Conservation (phyloP, 2,113 vertebrate genomes). For the Paraplagusia blochii region DNA sequence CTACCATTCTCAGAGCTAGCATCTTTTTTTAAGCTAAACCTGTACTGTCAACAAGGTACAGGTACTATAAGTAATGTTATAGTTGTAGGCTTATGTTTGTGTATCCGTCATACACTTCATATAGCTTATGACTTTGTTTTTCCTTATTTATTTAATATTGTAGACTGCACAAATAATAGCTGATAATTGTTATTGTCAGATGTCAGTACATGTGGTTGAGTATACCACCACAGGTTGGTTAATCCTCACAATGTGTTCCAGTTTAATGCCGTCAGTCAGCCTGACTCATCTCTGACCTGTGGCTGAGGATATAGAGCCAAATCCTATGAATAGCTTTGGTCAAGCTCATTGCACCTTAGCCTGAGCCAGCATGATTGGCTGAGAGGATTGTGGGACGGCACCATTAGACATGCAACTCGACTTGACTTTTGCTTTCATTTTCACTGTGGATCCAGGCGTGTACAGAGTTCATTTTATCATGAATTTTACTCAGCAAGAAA, state of each 20-base stretch:
- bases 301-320: constrained; percentile 30
- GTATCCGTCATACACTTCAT: neutral
- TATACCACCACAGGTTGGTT: constrained; percentile 5
- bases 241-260: constrained; percentile 24
- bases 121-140: neutral
- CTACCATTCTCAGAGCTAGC: constrained; percentile 12
- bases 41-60: neutral
- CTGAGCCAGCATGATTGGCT: constrained; percentile 43
- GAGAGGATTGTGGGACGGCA: constrained; percentile 6
- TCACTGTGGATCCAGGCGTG: neutral
- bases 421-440: constrained; percentile 58
- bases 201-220: too few relatives aligned
- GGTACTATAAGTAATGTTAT: neutral
- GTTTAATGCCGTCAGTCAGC: constrained; percentile 43
- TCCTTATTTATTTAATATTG: neutral
- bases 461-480: neutral
- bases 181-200: constrained; percentile 2
- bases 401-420: constrained; percentile 14
- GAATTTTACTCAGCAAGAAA: constrained; percentile 34
- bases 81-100: neutral
- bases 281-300: constrained; percentile 42
- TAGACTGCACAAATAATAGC: too few relatives aligned
- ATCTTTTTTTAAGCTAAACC: constrained; percentile 20
- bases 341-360: constrained; percentile 38
- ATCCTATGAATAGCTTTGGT: constrained; percentile 58